Evolutionary conservation across 2,113 vertebrate species (phyloP), one percentile per base, ranked within the genome.

Genomic region (Esox niger): DNA sequence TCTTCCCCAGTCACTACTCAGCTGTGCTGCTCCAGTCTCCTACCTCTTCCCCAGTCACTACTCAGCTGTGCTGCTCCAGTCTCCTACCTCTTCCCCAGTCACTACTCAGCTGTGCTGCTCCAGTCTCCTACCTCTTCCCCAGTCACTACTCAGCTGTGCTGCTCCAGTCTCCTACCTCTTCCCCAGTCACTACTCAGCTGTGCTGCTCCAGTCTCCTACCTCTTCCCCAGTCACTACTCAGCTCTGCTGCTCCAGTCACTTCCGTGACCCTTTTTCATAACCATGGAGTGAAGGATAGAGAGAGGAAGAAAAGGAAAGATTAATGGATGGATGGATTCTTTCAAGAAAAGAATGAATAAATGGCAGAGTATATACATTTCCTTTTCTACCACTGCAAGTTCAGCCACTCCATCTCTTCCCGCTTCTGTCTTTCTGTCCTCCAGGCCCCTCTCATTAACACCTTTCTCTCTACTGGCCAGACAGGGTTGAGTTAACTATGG

Each of bases 401-500:
- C 78, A 86, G 84, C 82, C 83, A 79, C 21, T 54, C 27, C 60
- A 2, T 11, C 77, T 73, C 62, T 30, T 11, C 59, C 74, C 75
- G 66, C 54, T 56, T 31, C 43, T 31, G 54, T 21, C 15, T 46
- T 64, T 66, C 70, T 62, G 72, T 82, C 84, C 79, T 83, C 75
- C 64, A 81, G 81, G 81, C 77, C 66, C 68, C 61, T 76, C 69
- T 29, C 71, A 86, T 89, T 88, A 88, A 75, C 85, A 72, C 83
- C 27, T 56, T 25, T 85, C 81, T 56, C 80, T 83, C 83, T 78
- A 69, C 73, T 80, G 85, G 86, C 82, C 75, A 75, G 83, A 71
- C 52, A 79, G 62, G 0, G 38, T 15, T 15, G 90, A 86, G 89
- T 91, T 91, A 90, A 91, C 89, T 87, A 91, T 89, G 81, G 86